Evolutionary conservation across 2,113 vertebrate genomes (phyloP).

Genomic region (Octodon degus): DNA sequence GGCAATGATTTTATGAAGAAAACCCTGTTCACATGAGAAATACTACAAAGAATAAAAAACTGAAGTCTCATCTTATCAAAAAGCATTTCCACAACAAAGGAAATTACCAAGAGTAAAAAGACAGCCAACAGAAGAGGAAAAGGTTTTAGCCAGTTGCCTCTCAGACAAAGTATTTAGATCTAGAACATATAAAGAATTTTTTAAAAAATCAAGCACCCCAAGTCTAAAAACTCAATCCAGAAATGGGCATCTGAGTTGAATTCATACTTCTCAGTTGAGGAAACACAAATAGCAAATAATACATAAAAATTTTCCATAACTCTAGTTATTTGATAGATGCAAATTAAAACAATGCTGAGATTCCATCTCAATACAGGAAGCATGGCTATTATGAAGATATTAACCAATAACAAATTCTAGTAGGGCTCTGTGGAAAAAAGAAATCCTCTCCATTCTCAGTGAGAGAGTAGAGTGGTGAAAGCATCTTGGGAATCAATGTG

Average conservation of each 20-base stretch:
- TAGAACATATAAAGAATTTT: background rate
- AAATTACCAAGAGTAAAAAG: background rate
- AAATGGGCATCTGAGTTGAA: background rate
- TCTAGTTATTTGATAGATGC: background rate
- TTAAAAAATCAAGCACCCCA: background rate
- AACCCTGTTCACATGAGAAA: background rate
- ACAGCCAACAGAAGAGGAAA: background rate
- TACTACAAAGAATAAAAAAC: background rate
- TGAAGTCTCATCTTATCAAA: background rate
- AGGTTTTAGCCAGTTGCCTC: background rate
- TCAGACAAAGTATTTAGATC: background rate
- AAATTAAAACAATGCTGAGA: background rate
- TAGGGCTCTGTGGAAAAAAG: background rate
- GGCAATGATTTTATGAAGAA: too few relatives aligned
- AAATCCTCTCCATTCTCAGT: accelerated
- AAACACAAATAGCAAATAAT: background rate
- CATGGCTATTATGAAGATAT: background rate
- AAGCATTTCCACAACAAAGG: background rate
- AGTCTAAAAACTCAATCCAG: background rate
- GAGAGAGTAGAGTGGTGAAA: background rate
- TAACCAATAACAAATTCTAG: background rate
- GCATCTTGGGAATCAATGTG: background rate
- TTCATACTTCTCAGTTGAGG: background rate
- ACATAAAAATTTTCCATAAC: background rate
- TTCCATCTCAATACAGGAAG: background rate